Evolutionary conservation across 2,113 vertebrate species (phyloP), one percentile per base, ranked within the genome.

Genomic region (Gambusia holbrooki): DNA sequence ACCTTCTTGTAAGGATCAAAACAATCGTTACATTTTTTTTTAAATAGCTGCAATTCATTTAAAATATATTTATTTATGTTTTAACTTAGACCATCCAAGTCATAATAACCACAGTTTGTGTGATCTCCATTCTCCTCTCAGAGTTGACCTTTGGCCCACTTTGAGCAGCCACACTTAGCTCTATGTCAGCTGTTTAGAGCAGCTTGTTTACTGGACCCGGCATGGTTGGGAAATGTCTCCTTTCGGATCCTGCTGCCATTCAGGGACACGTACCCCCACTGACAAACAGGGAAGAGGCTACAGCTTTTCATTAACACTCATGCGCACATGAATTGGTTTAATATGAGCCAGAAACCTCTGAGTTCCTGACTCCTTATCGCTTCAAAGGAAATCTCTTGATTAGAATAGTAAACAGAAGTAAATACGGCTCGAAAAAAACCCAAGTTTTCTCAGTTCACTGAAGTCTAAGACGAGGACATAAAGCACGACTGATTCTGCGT

Each of bases 131-230:
- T 67, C 25, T 70, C 14, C 81, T 69, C 65, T 64, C 71, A 42
- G 67, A 48, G 73, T 32, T 87, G 90, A 93, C 93, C 92, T 93
- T 94, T 92, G 77, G 72, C 72, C 90, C 32, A 92, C 14, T 84
- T 88, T 78, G 74, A 76, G 80, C 58, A 33, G 77, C 69, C 71
- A 71, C 73, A 14, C 77, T 83, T 66, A 58, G 79, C 70, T 85
- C 81, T 71, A 71, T 66, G 82, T 83, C 92, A 92, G 89, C 90
- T 92, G 90, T 83, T 74, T 40, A 62, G 66, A 27, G 45, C 73
- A 51, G 58, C 63, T 73, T 88, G 84, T 87, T 89, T 81, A 86
- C 71, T 14, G 68, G 75, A 78, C 62, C 13, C 70, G 66, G 48
- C 51, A n/a, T n/a, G 7, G 3, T 69, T 69, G 58, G 73, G 64